phyloP scores from a whole-genome alignment of 1,140 invertebrate genomes.

The Platyura marginata region DNA sequence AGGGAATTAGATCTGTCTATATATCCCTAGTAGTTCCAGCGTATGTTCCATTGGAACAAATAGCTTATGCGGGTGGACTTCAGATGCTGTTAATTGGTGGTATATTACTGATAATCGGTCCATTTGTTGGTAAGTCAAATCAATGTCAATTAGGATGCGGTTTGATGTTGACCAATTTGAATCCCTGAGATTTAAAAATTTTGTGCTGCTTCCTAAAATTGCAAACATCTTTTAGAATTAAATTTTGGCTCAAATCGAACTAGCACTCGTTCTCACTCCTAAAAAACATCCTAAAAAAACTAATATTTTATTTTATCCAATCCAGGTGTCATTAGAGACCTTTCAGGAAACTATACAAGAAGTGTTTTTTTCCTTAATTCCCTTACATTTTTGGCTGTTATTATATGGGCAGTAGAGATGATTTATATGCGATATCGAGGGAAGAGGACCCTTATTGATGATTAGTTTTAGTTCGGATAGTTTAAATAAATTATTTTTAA shows the following conservation, averaged over 20 bases:
- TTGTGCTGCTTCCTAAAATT: too few species aligned
- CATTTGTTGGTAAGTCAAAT: conserved; percentile 33
- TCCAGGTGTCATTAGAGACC: background rate
- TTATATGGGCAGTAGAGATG: background rate
- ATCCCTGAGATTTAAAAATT: background rate
- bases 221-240: too few species aligned
- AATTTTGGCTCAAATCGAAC: too few species aligned
- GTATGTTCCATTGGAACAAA: conserved; percentile 37
- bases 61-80: conserved; percentile 39
- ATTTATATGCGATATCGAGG: too few species aligned
- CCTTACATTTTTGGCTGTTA: background rate
- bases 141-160: too few species aligned
- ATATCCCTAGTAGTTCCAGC: conserved; percentile 43
- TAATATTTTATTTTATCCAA: too few species aligned
- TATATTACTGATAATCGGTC: conserved; percentile 32
- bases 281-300: too few species aligned
- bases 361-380: background rate
- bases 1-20: conserved; percentile 42
- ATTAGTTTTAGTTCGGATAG: too few species aligned
- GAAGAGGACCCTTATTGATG: too few species aligned
- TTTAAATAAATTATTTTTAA: too few species aligned
- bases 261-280: too few species aligned
- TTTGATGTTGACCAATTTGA: background rate
- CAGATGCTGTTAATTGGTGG: conserved; percentile 38
- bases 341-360: background rate